These are phyloP conservation scores for Stictonetta naevosa DNA, from an alignment of 2,113 vertebrate species.

Conservation along the genomic window DNA sequence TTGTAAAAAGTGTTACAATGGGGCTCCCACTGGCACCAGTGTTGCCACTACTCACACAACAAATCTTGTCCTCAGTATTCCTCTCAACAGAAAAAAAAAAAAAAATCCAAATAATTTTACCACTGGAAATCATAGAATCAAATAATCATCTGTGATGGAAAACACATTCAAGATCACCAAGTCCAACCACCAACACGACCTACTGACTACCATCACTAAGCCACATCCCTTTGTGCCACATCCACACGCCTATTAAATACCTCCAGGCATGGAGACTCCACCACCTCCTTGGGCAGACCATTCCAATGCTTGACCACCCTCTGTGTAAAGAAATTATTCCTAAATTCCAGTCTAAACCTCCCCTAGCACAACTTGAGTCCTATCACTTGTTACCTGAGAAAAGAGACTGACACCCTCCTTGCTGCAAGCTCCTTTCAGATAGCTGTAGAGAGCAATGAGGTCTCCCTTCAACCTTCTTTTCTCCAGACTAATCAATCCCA, in stretches of 20 bases:
- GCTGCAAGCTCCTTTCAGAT: neutral
- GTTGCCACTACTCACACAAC: neutral
- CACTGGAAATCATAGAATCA: neutral
- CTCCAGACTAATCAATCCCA: neutral
- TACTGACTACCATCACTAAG: neutral
- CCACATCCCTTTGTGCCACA: neutral
- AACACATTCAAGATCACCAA: neutral
- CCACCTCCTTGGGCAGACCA: neutral
- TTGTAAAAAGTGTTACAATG: neutral
- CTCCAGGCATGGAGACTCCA: neutral
- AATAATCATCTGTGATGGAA: neutral
- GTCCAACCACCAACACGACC: neutral
- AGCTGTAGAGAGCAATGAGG: no score
- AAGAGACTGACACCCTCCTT: neutral
- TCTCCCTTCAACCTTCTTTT: neutral
- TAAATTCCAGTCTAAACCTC: neutral
- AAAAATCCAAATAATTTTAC: neutral
- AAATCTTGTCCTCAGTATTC: neutral
- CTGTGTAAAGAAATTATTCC: neutral
- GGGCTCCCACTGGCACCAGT: neutral
- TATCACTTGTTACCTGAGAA: neutral
- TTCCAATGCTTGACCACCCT: neutral
- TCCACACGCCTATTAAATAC: neutral
- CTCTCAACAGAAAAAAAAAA: neutral
- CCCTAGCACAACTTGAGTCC: neutral